Base-by-base conservation (phyloP, 2,113 vertebrate species). In the Ageneiosus marmoratus region DNA sequence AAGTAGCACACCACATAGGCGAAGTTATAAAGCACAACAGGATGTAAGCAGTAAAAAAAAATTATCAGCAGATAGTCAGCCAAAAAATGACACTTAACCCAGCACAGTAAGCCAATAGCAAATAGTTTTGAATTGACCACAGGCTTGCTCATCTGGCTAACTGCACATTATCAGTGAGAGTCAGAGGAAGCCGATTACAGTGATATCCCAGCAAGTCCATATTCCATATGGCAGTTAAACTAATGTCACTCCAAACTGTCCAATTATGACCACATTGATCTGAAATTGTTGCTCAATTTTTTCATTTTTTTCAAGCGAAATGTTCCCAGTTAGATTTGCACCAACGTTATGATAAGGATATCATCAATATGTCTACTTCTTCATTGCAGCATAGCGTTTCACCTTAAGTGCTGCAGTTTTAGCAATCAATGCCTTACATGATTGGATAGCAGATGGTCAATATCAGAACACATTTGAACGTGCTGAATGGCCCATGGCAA, bases 381-480 rank as follows among this genome's bases (percentile, higher is more conserved):
- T 50, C 29, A 50, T 12, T 34, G 48, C 46, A 46, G 41, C 6
- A 18, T 55, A 34, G 65, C 22, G n/a, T 81, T 55, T 56, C 50
- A 69, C 8, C 50, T 1, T 16, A 53, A 70, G 13, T 44, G 79
- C 50, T 62, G 32, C 50, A 12, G 20, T 27, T 78, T 46, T 32
- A 46, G 27, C 56, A 29, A 29, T 3, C 46, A 69, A 55, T 70
- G 18, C 7, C 34, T 55, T 27, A 48, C 12, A 79, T 48, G 41
- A 65, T 48, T 48, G 20, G 27, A 79, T 27, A 65, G 77, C 46
- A 63, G 46, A 63, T 79, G 58, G 60, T 20, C 77, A 65, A 79
- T 50, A 79, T 65, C n/a, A 79, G 27, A 32, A 41, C 37, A 74
- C 67, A 58, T 75, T 50, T 50, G 41, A 20, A 79, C 4, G 7